phyloP scores from a whole-genome alignment of 2,888 invertebrate genomes.

The Melanostoma scalare region DNA sequence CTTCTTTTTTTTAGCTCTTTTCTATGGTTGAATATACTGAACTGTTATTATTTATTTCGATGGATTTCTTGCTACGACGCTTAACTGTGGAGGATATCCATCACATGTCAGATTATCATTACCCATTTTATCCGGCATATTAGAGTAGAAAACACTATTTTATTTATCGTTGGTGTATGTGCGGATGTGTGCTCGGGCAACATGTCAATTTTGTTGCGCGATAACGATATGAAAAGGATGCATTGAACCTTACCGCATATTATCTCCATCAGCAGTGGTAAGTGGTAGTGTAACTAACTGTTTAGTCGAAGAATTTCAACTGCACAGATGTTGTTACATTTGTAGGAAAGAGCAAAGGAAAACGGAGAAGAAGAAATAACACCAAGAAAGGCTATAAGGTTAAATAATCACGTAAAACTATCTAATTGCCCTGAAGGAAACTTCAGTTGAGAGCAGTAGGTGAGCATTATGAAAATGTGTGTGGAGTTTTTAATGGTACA shows the following conservation, averaged over 20 bases:
- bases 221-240: slow-evolving; percentile 61
- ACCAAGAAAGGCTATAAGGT: slow-evolving; percentile 25
- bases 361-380: not conserved
- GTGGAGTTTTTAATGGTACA: slow-evolving; percentile 21
- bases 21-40: slow-evolving; percentile 26
- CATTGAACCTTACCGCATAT: slow-evolving; percentile 34
- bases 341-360: slow-evolving; percentile 4
- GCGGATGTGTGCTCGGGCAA: slow-evolving; percentile 18
- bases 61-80: slow-evolving; percentile 23
- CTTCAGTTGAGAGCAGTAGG: not conserved
- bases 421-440: slow-evolving; percentile 60
- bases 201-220: slow-evolving; percentile 66
- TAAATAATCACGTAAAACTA: slow-evolving; percentile 52
- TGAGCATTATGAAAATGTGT: not conserved
- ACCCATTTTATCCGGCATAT: slow-evolving; percentile 76
- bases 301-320: slow-evolving; percentile 37
- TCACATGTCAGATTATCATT: slow-evolving; percentile 76
- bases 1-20: not conserved
- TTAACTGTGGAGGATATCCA: slow-evolving; percentile 59
- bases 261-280: slow-evolving; percentile 48
- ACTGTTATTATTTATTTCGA: slow-evolving; percentile 55
- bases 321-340: slow-evolving; percentile 53
- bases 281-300: slow-evolving; percentile 60
- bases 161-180: no score
- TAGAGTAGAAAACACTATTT: slow-evolving; percentile 30